A percentile compares a stretch with the other conserved stretches of the same genome.
phyloP scores from a whole-genome alignment of 1,140 invertebrate species.

The Carposina sasakii region DNA sequence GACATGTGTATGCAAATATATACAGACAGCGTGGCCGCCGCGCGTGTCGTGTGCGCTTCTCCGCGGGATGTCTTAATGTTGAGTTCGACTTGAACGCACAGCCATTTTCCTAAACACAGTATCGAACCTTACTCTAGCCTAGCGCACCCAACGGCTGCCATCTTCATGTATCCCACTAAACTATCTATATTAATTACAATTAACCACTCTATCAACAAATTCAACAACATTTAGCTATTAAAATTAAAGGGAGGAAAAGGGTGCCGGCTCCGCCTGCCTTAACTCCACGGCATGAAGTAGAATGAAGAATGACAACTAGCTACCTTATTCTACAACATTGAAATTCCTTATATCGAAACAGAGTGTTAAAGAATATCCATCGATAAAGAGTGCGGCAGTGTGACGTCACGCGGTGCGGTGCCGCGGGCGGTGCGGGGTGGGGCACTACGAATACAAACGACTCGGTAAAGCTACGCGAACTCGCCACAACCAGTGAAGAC shows the following conservation, averaged over 20 bases:
- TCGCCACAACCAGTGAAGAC: background rate
- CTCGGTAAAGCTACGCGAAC: background rate
- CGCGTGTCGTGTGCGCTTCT: slow-evolving; percentile 27
- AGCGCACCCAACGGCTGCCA: slow-evolving; percentile 48
- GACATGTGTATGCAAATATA: slow-evolving; percentile 65
- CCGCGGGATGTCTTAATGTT: slow-evolving; percentile 47
- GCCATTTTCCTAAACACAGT: slow-evolving; percentile 57
- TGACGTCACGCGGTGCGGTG: background rate
- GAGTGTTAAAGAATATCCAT: background rate
- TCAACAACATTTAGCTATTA: slow-evolving; percentile 70
- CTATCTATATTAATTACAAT: slow-evolving; percentile 59
- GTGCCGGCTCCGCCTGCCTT: slow-evolving; percentile 19
- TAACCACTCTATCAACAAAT: slow-evolving; percentile 68
- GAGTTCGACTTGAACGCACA: slow-evolving; percentile 61
- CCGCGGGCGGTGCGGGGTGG: slow-evolving; percentile 6
- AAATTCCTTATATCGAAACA: slow-evolving; percentile 43
- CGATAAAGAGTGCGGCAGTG: background rate
- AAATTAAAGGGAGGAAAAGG: slow-evolving; percentile 58
- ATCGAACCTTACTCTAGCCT: slow-evolving; percentile 46
- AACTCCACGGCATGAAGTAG: slow-evolving; percentile 20
- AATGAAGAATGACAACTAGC: slow-evolving; percentile 50
- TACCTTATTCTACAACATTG: slow-evolving; percentile 62
- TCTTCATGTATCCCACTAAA: slow-evolving; percentile 52
- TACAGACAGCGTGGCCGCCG: slow-evolving; percentile 45
- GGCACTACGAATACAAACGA: background rate